These are phyloP conservation scores for Aleiodes testaceus DNA, from an alignment of 2,888 invertebrate species.

Conservation along the genomic window DNA sequence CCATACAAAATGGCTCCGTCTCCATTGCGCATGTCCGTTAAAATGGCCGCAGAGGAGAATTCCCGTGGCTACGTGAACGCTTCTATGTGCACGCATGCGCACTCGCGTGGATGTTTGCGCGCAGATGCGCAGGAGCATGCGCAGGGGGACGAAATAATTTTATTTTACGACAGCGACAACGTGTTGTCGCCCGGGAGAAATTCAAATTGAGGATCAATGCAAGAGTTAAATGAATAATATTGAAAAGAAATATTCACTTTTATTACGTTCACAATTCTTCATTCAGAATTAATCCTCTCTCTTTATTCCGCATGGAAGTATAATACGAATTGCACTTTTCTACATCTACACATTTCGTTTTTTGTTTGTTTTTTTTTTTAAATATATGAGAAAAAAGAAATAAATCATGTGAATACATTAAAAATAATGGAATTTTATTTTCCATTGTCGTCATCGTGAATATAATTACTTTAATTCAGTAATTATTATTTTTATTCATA, in stretches of 20 bases:
- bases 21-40: conserved; percentile 68
- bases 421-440: not conserved
- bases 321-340: conserved; percentile 5
- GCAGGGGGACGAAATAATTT: no score
- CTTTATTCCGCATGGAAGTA: conserved; percentile 17
- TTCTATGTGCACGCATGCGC: no score
- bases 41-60: conserved; percentile 58
- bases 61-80: no score
- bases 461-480: not conserved
- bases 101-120: no score
- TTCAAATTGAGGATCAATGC: no score
- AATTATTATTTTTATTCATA: not conserved
- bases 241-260: not conserved
- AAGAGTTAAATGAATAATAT: not conserved
- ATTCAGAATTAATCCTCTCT: not conserved
- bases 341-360: not conserved
- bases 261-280: conserved; percentile 1
- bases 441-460: not conserved
- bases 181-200: no score
- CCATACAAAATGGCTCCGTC: conserved; percentile 68
- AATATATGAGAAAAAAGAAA: not conserved
- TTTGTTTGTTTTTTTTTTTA: no score
- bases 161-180: no score
- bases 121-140: no score
- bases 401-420: not conserved